Conservation (phyloP, 2,797 vertebrate species). For the Xenentodon cancila region DNA sequence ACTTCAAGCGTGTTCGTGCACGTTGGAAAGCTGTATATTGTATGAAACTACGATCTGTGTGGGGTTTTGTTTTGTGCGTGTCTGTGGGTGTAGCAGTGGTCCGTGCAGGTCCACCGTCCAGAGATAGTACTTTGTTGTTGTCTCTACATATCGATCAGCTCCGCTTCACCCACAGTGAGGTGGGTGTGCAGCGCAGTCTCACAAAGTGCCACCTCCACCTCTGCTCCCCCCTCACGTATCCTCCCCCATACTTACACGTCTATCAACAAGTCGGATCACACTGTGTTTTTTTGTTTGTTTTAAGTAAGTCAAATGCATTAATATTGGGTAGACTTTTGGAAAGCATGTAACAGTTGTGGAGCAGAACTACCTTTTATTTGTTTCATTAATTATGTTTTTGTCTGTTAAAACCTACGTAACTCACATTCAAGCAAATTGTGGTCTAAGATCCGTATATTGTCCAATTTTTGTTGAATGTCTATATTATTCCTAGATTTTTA, state of each 20-base stretch:
- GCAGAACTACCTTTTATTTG: too few species aligned
- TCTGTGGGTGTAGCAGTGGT: conserved; percentile 25
- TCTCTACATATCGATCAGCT: conserved; percentile 56
- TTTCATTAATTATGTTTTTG: too few species aligned
- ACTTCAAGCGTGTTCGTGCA: conserved; percentile 36
- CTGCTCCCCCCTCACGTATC: conserved; percentile 32
- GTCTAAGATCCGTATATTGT: too few species aligned
- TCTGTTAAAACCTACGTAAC: too few species aligned
- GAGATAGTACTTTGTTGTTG: conserved; percentile 68
- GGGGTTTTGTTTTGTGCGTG: conserved; percentile 13
- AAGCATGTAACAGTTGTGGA: too few species aligned
- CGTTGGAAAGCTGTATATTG: background rate
- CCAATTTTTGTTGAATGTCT: too few species aligned
- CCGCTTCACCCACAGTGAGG: conserved; percentile 45
- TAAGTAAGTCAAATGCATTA: too few species aligned
- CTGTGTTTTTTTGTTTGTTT: background rate
- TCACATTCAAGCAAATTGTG: too few species aligned
- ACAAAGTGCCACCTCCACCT: conserved; percentile 27
- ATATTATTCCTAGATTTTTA: too few species aligned
- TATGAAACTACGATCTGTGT: conserved; percentile 2
- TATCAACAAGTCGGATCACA: conserved; percentile 17
- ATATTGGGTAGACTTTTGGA: too few species aligned
- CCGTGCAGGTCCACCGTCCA: conserved; percentile 58
- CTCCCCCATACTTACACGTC: conserved; percentile 28
- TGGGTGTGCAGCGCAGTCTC: conserved; percentile 8